Conservation (phyloP, 2,797 vertebrate species). For the Antrozous pallidus region DNA sequence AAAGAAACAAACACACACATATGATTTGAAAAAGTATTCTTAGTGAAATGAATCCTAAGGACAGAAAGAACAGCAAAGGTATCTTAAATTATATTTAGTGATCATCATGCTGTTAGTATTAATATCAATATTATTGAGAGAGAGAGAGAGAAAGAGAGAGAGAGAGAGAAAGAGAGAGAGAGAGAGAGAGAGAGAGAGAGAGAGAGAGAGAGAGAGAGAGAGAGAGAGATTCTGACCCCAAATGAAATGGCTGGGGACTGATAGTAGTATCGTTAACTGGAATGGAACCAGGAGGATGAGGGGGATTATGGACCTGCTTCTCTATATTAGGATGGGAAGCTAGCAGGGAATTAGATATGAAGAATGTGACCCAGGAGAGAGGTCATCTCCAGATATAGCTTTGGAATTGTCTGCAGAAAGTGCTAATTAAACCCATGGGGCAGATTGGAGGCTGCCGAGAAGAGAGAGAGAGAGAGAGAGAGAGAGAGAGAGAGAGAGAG, state of each 20-base stretch:
- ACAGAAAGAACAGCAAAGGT: neutral
- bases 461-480: neutral
- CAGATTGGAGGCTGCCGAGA: neutral
- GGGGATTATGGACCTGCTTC: neutral
- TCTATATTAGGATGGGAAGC: neutral
- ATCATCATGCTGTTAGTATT: neutral
- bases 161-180: too few relatives aligned
- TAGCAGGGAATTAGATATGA: constrained; percentile 33
- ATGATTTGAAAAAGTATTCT: constrained; percentile 11
- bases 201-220: neutral
- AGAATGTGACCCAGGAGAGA: constrained; percentile 27
- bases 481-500: neutral
- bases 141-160: too few relatives aligned
- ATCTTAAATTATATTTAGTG: neutral
- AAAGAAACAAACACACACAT: neutral
- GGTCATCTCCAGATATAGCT: constrained; percentile 44
- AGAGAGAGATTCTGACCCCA: neutral
- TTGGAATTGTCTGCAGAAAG: constrained; percentile 31
- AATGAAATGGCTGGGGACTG: neutral
- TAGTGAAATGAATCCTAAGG: neutral
- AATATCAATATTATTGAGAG: neutral
- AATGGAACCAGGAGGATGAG: neutral
- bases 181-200: neutral
- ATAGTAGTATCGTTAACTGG: neutral
- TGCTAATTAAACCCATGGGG: constrained; percentile 58